Conservation (phyloP, 2,113 vertebrate species). For the Trachemys scripta region DNA sequence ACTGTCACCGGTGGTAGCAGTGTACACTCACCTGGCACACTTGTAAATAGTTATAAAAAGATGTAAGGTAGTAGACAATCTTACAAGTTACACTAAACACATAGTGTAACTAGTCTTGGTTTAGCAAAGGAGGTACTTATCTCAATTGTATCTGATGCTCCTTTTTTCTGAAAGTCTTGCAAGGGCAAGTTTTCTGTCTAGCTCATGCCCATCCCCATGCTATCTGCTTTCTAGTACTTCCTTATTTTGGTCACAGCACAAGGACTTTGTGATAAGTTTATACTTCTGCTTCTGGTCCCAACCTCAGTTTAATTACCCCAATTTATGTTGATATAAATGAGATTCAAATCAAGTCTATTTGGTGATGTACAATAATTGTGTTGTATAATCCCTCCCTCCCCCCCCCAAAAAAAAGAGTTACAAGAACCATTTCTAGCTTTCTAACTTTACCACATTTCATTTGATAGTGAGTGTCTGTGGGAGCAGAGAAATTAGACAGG, state of each 20-base stretch:
- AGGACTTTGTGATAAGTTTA: not conserved
- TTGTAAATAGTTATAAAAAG: not conserved
- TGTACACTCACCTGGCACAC: not conserved
- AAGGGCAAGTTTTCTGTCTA: not conserved
- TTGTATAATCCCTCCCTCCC: not conserved
- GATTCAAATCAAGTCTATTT: not conserved
- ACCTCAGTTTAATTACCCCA: not conserved
- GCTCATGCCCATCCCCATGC: not conserved
- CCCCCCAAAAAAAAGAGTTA: not conserved
- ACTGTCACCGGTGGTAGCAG: not conserved
- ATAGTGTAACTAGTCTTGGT: not conserved
- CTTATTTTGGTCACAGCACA: not conserved
- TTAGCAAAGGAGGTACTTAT: not conserved
- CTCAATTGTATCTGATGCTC: not conserved
- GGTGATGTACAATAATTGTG: not conserved
- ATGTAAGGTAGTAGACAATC: not conserved
- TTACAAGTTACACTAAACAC: not conserved
- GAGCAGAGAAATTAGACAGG: not conserved
- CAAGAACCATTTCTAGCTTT: not conserved
- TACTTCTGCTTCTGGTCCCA: rapidly evolving
- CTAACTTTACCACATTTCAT: not conserved
- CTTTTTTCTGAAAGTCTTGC: not conserved
- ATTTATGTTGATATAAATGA: not conserved
- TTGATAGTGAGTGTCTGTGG: not conserved
- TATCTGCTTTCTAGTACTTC: not conserved